Percentiles rank a stretch among this genome's conserved stretches.
phyloP scores from a whole-genome alignment of 2,888 invertebrate genomes.

The Herminia tarsipennalis region DNA sequence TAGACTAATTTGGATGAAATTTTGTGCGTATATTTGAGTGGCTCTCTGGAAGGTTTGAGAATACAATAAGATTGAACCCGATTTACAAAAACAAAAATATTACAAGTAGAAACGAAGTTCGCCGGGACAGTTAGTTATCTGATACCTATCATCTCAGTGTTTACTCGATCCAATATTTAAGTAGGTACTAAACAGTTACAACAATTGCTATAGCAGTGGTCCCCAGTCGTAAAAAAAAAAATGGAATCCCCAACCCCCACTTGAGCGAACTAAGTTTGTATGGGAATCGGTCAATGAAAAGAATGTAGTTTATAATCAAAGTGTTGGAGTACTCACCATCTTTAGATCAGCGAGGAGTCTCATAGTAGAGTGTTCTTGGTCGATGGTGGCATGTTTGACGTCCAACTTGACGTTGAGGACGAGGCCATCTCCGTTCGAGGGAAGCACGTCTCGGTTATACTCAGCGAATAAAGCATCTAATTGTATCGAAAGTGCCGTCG shows the following conservation, averaged over 20 bases:
- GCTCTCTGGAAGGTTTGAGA: no score
- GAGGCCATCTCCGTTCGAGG: conserved; percentile 59
- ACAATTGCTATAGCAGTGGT: no score
- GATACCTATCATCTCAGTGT: no score
- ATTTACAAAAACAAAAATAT: no score
- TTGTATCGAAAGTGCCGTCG: conserved; percentile 57
- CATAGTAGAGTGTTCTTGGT: conserved; percentile 87
- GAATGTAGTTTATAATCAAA: not conserved
- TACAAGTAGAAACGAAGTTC: no score
- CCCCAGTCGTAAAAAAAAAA: no score
- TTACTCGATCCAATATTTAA: not conserved
- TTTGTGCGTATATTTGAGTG: no score
- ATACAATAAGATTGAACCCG: no score
- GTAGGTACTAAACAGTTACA: no score
- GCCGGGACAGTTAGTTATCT: no score
- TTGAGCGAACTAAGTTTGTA: not conserved
- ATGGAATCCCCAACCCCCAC: no score
- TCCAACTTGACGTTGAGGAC: conserved; percentile 83
- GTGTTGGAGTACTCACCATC: conserved; percentile 78
- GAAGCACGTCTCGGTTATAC: conserved; percentile 66
- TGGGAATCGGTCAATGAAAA: not conserved
- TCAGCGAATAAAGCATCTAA: conserved; percentile 72
- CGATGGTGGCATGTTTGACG: conserved; percentile 88
- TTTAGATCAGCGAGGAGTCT: conserved; percentile 73
- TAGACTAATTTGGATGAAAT: no score